Base-by-base conservation (phyloP, 2,888 invertebrate genomes). In the Caenorhabditis afra region DNA sequence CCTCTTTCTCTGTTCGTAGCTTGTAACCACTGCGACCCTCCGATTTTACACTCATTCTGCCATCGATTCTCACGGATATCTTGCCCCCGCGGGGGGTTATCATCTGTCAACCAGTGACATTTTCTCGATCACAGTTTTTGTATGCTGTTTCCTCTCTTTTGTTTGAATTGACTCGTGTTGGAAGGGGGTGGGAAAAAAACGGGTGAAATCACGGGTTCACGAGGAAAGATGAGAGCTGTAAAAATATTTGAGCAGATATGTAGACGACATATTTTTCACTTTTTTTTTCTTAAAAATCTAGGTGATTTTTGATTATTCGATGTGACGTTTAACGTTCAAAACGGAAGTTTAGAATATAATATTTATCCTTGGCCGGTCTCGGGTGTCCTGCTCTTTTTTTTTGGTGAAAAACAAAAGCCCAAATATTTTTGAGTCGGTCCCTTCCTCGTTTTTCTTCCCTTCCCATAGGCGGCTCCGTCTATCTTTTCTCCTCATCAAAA, bases 11-110 rank as follows among this genome's bases (percentile, higher is more conserved):
- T 29, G 29, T 71, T 58, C 49, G 41, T 22, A 23, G 71, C 64
- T 64, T 73, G 58, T 64, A 49, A 47, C 64, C 41, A 50, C 49
- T 49, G 47, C 50, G 64, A 35, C 14, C 39, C 58, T 44, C 45
- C 22, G 73, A 64, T 73, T 73, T 73, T 73, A 73, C 73, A 73
- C 73, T 57, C 44, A 39, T 49, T 64, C 64, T 62, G 47, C 58
- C 73, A 16, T 59, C 61, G 22, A 41, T 59, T 35, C 23, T 16
- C 58, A 44, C 59, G 22, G 58, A 70, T 59, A 53, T 55, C 45
- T 71, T 71, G 45, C 50, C 53, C 39, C 57, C 50, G 37, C 53
- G 11, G 0, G 23, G 12, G 22, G 20, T 20, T 39, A 39, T 55
- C 29, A 29, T 29, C 20, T 39, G 44, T 44, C 58, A 58, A 20